Evolutionary conservation across 30 jellyfish, hydroid and myxozoan genomes (phyloP).

Genomic region (Calvadosia cruxmelitensis): DNA sequence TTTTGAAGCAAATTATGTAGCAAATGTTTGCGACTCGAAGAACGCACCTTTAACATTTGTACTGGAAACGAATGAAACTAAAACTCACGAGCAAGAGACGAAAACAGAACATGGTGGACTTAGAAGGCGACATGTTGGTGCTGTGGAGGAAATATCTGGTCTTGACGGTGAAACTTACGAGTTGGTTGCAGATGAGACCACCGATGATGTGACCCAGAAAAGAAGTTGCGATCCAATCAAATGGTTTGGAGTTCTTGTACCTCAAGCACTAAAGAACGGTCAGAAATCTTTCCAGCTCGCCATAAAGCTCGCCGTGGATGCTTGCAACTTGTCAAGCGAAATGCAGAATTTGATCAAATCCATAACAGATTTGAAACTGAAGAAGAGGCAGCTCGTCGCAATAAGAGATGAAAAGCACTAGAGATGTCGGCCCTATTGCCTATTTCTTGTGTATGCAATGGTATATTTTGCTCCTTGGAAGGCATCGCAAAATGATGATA

Average conservation of each 20-base stretch:
- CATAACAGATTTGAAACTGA: constrained; percentile 8
- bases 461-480: too few relatives aligned
- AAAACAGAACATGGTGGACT: not conserved
- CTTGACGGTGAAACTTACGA: not conserved
- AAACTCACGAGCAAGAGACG: not conserved
- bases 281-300: constrained; percentile 35
- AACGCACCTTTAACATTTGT: too few relatives aligned
- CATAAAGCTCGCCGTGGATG: not conserved
- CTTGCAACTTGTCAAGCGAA: constrained; percentile 3
- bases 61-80: not conserved
- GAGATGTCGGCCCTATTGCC: too few relatives aligned
- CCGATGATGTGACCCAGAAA: too few relatives aligned
- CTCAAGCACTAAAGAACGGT: constrained; percentile 28
- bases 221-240: constrained; percentile 26
- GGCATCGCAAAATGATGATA: too few relatives aligned
- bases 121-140: not conserved
- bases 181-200: not conserved
- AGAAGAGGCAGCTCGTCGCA: constrained; percentile 1
- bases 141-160: not conserved
- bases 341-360: constrained; percentile 9
- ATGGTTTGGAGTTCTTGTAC: constrained; percentile 61
- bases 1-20: constrained; percentile 7
- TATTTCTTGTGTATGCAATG: too few relatives aligned
- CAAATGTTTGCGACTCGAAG: not conserved
- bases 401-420: too few relatives aligned